Evolutionary conservation across 2,888 invertebrate genomes (phyloP).

Genomic region (Luperina testacea): DNA sequence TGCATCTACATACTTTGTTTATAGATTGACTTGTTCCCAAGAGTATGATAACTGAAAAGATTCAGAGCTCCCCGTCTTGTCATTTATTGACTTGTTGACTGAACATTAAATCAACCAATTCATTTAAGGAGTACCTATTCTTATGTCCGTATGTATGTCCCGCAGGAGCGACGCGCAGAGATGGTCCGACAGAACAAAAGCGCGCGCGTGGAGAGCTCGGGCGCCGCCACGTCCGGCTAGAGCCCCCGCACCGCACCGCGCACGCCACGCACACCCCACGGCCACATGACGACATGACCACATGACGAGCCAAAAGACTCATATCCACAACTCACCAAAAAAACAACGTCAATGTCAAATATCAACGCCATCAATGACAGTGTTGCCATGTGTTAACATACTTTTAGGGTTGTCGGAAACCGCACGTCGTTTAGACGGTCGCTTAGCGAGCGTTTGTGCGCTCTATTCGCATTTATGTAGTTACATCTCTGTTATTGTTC

Average conservation of each 20-base stretch:
- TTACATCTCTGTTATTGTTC: constrained; percentile 60
- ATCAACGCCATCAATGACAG: constrained; percentile 41
- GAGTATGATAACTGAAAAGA: background rate
- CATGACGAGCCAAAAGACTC: constrained; percentile 57
- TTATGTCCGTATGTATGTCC: constrained; percentile 32
- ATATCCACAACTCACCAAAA: constrained; percentile 40
- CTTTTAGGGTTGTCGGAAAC: constrained; percentile 63
- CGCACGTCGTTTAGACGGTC: constrained; percentile 65
- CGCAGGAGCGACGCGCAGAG: constrained; percentile 97
- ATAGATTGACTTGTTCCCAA: background rate
- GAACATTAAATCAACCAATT: background rate
- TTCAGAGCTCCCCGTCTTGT: background rate
- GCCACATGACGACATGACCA: constrained; percentile 50
- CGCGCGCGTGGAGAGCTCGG: constrained; percentile 90
- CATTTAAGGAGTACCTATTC: background rate
- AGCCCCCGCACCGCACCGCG: constrained; percentile 76
- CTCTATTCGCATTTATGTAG: constrained; percentile 67
- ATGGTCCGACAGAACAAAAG: constrained; percentile 97
- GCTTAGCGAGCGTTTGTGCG: constrained; percentile 66
- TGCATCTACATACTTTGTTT: background rate
- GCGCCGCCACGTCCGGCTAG: constrained; percentile 86
- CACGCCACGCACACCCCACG: constrained; percentile 53
- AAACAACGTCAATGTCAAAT: constrained; percentile 42
- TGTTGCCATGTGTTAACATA: constrained; percentile 62
- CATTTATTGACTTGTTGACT: background rate